A percentile compares a stretch with the other conserved stretches of the same genome.
phyloP scores from a whole-genome alignment of 2,888 invertebrate genomes.

The Orthonychiurus folsomi region DNA sequence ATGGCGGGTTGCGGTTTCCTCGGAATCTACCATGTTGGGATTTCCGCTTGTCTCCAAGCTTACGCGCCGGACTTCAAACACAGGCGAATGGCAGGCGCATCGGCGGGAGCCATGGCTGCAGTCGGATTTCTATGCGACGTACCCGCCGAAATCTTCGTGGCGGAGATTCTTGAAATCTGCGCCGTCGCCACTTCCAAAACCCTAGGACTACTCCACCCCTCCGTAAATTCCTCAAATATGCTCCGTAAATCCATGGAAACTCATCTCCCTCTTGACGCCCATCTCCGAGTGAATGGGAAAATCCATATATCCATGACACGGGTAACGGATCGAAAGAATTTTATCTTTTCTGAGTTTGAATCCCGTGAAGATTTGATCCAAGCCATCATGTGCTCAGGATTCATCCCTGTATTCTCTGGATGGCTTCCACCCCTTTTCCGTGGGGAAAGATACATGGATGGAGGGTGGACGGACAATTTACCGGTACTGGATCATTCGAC shows the following conservation, averaged over 20 bases:
- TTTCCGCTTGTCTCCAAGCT: not conserved
- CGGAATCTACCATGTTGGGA: not conserved
- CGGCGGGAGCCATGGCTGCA: not conserved
- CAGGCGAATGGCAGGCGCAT: not conserved
- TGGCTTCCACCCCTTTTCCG: not conserved
- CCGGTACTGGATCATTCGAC: not conserved
- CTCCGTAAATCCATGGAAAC: not conserved
- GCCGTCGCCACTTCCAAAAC: not conserved
- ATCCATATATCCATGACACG: not conserved
- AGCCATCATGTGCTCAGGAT: not conserved
- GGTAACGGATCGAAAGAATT: not conserved
- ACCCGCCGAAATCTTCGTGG: not conserved
- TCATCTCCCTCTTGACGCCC: not conserved
- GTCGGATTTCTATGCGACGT: not conserved
- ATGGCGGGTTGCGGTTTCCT: not conserved
- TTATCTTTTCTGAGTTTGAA: not conserved
- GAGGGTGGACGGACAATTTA: not conserved
- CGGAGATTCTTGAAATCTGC: not conserved
- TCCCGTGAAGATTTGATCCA: not conserved
- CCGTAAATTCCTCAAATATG: not conserved
- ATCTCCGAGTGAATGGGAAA: not conserved
- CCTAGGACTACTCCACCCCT: not conserved
- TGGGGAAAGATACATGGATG: not conserved
- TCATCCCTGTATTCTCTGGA: not conserved
- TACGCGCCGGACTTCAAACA: not conserved